Evolutionary conservation across 2,113 vertebrate genomes (phyloP).

Genomic region (Zapornia atra): DNA sequence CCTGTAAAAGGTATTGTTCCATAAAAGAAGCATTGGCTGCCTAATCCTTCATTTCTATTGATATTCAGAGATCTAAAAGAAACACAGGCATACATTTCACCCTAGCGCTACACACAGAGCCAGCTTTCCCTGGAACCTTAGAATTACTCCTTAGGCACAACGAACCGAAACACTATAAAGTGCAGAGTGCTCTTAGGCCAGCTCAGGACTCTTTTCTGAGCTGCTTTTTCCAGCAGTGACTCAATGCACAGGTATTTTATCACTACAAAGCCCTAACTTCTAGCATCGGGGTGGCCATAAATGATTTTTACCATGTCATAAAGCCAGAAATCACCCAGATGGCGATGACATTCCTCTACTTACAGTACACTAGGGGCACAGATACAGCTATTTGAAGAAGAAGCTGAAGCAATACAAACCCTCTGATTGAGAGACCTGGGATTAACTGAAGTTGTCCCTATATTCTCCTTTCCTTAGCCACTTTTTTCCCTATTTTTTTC

Average conservation of each 20-base stretch:
- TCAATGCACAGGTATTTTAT: neutral
- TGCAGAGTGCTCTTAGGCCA: neutral
- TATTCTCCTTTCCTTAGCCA: neutral
- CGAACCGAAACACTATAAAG: neutral
- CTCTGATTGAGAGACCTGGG: slow-evolving; percentile 44
- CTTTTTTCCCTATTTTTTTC: neutral
- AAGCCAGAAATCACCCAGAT: slow-evolving; percentile 55
- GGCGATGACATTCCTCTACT: slow-evolving; percentile 15
- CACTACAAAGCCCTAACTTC: slow-evolving; percentile 3
- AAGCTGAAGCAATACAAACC: neutral
- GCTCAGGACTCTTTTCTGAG: neutral
- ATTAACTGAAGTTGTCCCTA: slow-evolving; percentile 21
- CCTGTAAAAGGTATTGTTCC: neutral
- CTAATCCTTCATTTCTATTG: slow-evolving; percentile 7
- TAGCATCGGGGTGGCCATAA: slow-evolving; percentile 9
- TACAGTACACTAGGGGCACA: slow-evolving; percentile 35
- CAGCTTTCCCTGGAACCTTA: neutral
- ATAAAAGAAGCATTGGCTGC: neutral
- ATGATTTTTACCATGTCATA: slow-evolving; percentile 67
- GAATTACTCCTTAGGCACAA: neutral
- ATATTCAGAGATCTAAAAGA: neutral
- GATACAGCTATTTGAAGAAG: neutral
- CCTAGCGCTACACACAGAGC: neutral
- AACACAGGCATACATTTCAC: neutral
- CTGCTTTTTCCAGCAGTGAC: neutral